Evolutionary conservation across 2,113 vertebrate genomes (phyloP).

Genomic region (Neogale vison): DNA sequence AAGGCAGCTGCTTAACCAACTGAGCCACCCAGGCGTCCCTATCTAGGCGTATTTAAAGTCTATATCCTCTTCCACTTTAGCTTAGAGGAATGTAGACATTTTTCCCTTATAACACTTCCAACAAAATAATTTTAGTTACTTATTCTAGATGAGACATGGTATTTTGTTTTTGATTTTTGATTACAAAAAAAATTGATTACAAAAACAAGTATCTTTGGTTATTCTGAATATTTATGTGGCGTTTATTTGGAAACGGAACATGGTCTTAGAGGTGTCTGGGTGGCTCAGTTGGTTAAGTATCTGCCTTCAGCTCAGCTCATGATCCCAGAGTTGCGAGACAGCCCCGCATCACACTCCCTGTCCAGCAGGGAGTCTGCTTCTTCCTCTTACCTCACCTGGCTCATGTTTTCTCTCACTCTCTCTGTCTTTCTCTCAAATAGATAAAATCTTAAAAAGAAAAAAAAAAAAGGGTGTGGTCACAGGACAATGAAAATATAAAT

Average conservation of each 20-base stretch:
- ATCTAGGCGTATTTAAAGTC: neutral
- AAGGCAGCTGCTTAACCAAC: too few relatives aligned
- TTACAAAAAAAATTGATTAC: neutral
- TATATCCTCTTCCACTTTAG: neutral
- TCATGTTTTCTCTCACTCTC: too few relatives aligned
- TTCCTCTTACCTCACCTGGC: too few relatives aligned
- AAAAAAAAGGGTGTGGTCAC: neutral
- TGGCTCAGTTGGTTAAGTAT: too few relatives aligned
- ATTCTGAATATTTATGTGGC: neutral
- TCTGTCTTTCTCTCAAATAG: too few relatives aligned
- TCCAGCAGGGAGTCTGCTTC: too few relatives aligned
- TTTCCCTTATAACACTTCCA: neutral
- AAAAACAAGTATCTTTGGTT: neutral
- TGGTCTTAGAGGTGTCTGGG: neutral
- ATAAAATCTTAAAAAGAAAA: too few relatives aligned
- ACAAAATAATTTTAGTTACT: neutral
- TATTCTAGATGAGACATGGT: neutral
- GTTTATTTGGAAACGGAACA: neutral
- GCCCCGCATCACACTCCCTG: too few relatives aligned
- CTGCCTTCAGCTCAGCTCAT: too few relatives aligned
- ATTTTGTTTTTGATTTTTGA: slow-evolving; percentile 29
- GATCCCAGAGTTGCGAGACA: too few relatives aligned
- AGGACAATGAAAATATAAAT: neutral
- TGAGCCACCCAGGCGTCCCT: too few relatives aligned
- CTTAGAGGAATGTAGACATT: neutral